Percentiles rank a stretch among this genome's conserved stretches.
phyloP scores from a whole-genome alignment of 1,140 invertebrate species.

The Chironomus striatipennis region DNA sequence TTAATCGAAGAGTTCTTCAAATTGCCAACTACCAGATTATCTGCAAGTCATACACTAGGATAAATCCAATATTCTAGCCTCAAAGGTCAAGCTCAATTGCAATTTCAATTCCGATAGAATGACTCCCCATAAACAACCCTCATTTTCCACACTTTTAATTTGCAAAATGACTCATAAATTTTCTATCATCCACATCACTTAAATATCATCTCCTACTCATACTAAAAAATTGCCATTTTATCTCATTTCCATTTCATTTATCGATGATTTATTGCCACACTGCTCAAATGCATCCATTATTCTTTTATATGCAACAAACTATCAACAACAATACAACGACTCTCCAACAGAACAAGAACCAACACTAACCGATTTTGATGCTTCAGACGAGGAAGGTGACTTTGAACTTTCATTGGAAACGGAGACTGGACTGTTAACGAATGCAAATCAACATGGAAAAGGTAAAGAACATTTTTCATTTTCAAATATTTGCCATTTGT shows the following conservation, averaged over 20 bases:
- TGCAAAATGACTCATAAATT: background rate
- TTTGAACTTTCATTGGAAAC: background rate
- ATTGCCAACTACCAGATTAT: no score
- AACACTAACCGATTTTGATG: background rate
- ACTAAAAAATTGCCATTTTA: background rate
- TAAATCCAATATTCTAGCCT: no score
- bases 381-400: background rate
- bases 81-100: no score
- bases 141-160: no score
- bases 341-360: slow-evolving; percentile 20
- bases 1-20: no score
- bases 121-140: no score
- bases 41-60: no score
- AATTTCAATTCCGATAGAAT: no score
- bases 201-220: no score
- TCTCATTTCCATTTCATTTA: background rate
- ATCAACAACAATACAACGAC: background rate
- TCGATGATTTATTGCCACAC: background rate
- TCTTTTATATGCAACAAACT: background rate
- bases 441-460: slow-evolving; percentile 15
- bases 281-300: background rate
- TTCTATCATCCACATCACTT: background rate
- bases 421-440: slow-evolving; percentile 18
- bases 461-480: background rate
- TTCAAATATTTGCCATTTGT: no score